These are phyloP conservation scores for Eufriesea mexicana DNA, from an alignment of 1,140 invertebrate species.

Conservation along the genomic window DNA sequence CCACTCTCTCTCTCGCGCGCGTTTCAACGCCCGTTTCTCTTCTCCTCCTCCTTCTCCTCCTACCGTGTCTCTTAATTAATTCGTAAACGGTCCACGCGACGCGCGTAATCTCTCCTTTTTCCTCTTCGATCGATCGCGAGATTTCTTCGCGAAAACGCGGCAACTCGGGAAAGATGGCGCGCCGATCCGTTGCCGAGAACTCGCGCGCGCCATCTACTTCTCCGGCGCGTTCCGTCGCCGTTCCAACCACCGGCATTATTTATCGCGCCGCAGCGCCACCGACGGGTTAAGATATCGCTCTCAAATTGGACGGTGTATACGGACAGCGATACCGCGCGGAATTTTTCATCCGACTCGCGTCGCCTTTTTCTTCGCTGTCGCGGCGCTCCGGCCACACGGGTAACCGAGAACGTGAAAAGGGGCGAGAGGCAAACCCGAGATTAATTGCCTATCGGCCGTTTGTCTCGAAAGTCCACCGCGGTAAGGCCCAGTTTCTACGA, in stretches of 20 bases:
- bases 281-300: conserved; percentile 74
- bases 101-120: too few species aligned
- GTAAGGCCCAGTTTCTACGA: conserved; percentile 61
- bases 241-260: conserved; percentile 59
- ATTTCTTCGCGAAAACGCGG: neutral
- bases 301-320: conserved; percentile 71
- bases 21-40: neutral
- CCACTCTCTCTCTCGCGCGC: neutral
- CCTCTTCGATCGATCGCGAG: neutral
- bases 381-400: neutral
- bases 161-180: neutral
- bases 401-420: conserved; percentile 8
- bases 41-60: too few species aligned
- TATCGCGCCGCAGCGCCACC: conserved; percentile 66
- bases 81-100: conserved; percentile 1
- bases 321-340: conserved; percentile 60
- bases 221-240: neutral
- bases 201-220: too few species aligned
- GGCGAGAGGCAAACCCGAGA: conserved; percentile 42
- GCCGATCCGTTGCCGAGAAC: neutral
- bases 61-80: conserved; percentile 42
- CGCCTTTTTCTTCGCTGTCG: conserved; percentile 48
- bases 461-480: conserved; percentile 62
- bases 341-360: conserved; percentile 55
- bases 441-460: conserved; percentile 69